Evolutionary conservation across 2,888 invertebrate genomes (phyloP).

Genomic region (Cephus pulcher): DNA sequence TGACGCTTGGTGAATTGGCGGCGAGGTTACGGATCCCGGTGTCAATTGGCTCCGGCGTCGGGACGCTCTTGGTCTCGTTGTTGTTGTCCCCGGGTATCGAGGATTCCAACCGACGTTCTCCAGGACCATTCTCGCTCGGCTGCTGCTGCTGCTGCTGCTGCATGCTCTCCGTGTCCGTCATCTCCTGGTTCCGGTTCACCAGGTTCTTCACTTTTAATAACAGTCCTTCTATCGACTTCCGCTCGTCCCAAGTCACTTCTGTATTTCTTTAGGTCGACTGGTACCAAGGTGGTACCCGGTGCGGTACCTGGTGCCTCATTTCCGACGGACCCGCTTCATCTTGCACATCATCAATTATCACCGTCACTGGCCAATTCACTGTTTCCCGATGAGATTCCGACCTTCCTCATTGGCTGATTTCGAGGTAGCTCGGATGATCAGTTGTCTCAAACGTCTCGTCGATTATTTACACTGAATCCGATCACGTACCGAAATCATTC

Average conservation of each 20-base stretch:
- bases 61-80: conserved; percentile 34
- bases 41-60: neutral
- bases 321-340: neutral
- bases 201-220: neutral
- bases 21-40: neutral
- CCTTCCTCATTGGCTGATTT: neutral
- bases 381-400: neutral
- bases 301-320: neutral
- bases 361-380: neutral
- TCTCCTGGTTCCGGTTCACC: neutral
- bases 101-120: conserved; percentile 1
- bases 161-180: conserved; percentile 21
- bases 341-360: neutral
- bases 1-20: conserved; percentile 2
- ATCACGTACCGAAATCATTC: neutral
- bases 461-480: neutral
- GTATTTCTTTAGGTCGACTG: neutral
- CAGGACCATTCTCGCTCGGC: conserved; percentile 26
- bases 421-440: neutral
- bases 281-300: neutral
- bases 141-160: conserved; percentile 20
- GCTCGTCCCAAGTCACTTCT: neutral
- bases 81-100: conserved; percentile 36
- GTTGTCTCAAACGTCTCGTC: neutral
- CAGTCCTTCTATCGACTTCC: neutral